Percentiles rank a stretch among this genome's conserved stretches.
Evolutionary conservation across 1,140 invertebrate species (phyloP).

Genomic region (Rhopalosiphum maidis): DNA sequence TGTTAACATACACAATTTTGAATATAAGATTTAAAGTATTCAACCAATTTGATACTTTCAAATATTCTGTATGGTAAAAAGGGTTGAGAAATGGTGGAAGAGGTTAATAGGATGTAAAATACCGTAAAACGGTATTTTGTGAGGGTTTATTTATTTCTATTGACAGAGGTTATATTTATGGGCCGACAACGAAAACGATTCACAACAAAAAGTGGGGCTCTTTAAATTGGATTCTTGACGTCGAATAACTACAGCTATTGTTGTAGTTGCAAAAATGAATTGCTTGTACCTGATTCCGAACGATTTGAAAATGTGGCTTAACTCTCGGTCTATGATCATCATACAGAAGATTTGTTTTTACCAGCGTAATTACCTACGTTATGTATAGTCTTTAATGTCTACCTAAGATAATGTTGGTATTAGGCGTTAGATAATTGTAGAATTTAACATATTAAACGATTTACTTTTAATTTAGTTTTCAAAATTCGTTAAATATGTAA

Average conservation of each 20-base stretch:
- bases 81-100: background rate
- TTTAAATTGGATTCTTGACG: background rate
- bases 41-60: background rate
- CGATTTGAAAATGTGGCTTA: background rate
- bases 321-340: background rate
- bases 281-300: background rate
- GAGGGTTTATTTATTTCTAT: slow-evolving; percentile 28
- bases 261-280: background rate
- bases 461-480: too few species aligned
- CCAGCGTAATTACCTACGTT: background rate
- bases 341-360: background rate
- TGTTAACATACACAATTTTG: background rate
- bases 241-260: slow-evolving; percentile 7
- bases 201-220: background rate
- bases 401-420: background rate
- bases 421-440: background rate
- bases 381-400: background rate
- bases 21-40: slow-evolving; percentile 14
- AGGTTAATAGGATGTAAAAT: slow-evolving; percentile 44
- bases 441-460: background rate
- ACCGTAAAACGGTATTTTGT: background rate
- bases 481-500: too few species aligned
- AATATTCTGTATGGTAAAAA: background rate
- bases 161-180: slow-evolving; percentile 18
- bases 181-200: slow-evolving; percentile 6